phyloP scores from a whole-genome alignment of 1,140 invertebrate species.

The Mycetomoellerius zeteki region DNA sequence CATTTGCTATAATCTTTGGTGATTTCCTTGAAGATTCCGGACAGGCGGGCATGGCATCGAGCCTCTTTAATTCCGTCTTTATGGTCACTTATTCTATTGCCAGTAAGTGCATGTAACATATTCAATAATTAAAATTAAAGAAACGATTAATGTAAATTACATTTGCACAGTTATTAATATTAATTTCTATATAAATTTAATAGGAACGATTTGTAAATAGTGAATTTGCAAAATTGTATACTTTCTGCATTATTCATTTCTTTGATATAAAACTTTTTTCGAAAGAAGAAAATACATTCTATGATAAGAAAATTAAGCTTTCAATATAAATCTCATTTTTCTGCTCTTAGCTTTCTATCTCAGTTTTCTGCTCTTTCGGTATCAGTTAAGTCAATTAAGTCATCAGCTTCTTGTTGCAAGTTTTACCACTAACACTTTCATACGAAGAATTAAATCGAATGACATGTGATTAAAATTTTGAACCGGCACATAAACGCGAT shows the following conservation, averaged over 20 bases:
- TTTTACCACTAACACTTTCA: neutral
- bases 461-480: neutral
- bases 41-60: constrained; percentile 81
- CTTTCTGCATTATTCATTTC: neutral
- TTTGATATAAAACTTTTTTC: neutral
- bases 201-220: neutral
- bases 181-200: neutral
- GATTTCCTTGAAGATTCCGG: constrained; percentile 83
- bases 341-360: constrained; percentile 13
- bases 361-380: constrained; percentile 9
- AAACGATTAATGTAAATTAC: neutral
- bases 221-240: neutral
- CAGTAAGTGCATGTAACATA: constrained; percentile 73
- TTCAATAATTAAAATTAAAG: neutral
- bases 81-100: constrained; percentile 83
- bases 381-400: neutral
- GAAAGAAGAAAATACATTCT: neutral
- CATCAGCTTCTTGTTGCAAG: constrained; percentile 1
- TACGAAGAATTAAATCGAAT: neutral
- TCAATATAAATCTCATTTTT: constrained; percentile 1
- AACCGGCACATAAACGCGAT: neutral
- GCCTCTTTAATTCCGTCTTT: constrained; percentile 84
- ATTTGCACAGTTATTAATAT: neutral
- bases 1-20: constrained; percentile 82
- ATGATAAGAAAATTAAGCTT: constrained; percentile 40